A percentile compares a stretch with the other conserved stretches of the same genome.
phyloP scores from a whole-genome alignment of 2,888 invertebrate genomes.

The Auanema freiburgensis region DNA sequence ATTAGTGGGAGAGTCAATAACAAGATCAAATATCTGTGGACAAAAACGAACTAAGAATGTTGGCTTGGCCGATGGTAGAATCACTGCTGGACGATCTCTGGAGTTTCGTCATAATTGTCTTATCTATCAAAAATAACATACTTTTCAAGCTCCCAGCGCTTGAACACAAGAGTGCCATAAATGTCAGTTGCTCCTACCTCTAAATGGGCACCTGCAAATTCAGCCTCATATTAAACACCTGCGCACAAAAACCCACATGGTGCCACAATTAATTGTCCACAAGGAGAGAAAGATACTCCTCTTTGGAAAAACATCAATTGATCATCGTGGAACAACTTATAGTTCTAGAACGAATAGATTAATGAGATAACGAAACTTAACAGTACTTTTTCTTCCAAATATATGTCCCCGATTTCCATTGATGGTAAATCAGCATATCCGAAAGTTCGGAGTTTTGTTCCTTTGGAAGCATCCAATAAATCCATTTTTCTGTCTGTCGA shows the following conservation, averaged over 20 bases:
- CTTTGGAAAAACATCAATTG: slow-evolving; percentile 91
- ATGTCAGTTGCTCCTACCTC: slow-evolving; percentile 64
- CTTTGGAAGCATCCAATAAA: slow-evolving; percentile 55
- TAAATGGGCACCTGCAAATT: slow-evolving; percentile 1
- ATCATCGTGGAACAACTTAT: slow-evolving; percentile 82
- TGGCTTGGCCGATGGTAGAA: slow-evolving; percentile 67
- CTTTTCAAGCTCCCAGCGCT: slow-evolving; percentile 68
- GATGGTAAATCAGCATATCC: slow-evolving; percentile 29
- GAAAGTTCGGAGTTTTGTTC: slow-evolving; percentile 43
- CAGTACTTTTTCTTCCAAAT: slow-evolving; percentile 25
- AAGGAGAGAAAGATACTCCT: slow-evolving; percentile 84
- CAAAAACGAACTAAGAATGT: slow-evolving; percentile 83
- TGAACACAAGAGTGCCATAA: slow-evolving; percentile 72
- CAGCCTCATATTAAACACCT: neutral
- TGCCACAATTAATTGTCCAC: slow-evolving; percentile 85
- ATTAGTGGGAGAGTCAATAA: slow-evolving; percentile 48
- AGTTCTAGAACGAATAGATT: slow-evolving; percentile 31
- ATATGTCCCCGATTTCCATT: neutral
- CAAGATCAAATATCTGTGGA: slow-evolving; percentile 75
- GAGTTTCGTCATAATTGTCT: neutral
- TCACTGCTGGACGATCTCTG: slow-evolving; percentile 16
- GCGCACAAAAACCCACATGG: slow-evolving; percentile 71
- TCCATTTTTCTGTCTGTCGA: slow-evolving; percentile 61
- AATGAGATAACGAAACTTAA: neutral
- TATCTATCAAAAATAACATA: slow-evolving; percentile 32